These are phyloP conservation scores for Triplophysa siluroides DNA, from an alignment of 2,113 vertebrate species.

Conservation along the genomic window DNA sequence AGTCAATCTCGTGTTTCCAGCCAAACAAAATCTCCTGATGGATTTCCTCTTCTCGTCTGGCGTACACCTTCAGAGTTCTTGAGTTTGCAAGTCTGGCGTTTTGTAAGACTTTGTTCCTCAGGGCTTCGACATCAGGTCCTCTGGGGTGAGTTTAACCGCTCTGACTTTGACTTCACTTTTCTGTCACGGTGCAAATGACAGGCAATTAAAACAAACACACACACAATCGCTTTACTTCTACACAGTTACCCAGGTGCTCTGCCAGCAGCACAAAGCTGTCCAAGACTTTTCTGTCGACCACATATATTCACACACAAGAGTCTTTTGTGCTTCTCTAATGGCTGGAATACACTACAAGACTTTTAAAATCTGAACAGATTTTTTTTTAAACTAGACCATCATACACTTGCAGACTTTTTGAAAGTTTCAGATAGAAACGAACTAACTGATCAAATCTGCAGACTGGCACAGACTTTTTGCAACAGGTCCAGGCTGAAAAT, in stretches of 20 bases:
- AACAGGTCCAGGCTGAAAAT: too few species aligned
- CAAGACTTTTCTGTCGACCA: constrained; percentile 14
- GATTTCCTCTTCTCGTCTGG: constrained; percentile 1
- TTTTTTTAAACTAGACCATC: too few species aligned
- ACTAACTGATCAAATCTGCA: too few species aligned
- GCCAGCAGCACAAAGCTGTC: constrained; percentile 12
- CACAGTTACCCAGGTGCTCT: constrained; percentile 6
- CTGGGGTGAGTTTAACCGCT: background rate
- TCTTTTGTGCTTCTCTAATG: constrained; percentile 9
- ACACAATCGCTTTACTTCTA: constrained; percentile 30
- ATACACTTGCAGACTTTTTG: too few species aligned
- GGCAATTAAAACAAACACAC: constrained; percentile 47
- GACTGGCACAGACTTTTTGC: too few species aligned
- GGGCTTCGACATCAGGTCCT: background rate
- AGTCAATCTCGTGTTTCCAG: background rate
- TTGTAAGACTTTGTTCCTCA: background rate
- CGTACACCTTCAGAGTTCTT: background rate
- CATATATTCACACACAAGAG: constrained; percentile 3
- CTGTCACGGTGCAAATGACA: constrained; percentile 49
- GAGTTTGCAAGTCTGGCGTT: constrained; percentile 1
- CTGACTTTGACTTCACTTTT: constrained; percentile 68
- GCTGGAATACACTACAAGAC: too few species aligned
- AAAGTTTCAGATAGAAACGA: too few species aligned
- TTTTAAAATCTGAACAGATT: too few species aligned
- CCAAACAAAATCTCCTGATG: constrained; percentile 29